phyloP scores from a whole-genome alignment of 2,888 invertebrate species.

The Phaonia tiefii region DNA sequence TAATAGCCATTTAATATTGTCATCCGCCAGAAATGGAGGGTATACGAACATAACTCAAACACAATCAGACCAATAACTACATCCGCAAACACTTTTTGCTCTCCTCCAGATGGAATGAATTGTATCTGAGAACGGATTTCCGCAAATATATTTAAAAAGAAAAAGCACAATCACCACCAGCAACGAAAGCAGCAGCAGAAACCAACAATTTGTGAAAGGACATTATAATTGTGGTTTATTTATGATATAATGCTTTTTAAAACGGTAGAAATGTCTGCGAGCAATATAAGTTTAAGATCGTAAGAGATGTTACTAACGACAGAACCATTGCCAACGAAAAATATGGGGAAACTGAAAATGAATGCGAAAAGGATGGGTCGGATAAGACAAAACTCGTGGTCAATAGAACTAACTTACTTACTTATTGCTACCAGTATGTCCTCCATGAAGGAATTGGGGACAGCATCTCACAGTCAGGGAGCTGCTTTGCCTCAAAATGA shows the following conservation, averaged over 20 bases:
- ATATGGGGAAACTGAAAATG: too few relatives aligned
- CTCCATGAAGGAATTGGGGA: too few relatives aligned
- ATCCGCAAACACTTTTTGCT: slow-evolving; percentile 20
- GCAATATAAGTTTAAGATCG: too few relatives aligned
- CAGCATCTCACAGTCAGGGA: too few relatives aligned
- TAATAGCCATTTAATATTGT: slow-evolving; percentile 68
- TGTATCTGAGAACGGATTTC: slow-evolving; percentile 24
- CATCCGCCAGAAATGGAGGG: slow-evolving; percentile 58
- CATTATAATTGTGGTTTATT: slow-evolving; percentile 53
- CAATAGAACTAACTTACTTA: too few relatives aligned
- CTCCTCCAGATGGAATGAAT: background rate
- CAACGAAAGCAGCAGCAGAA: background rate
- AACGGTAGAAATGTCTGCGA: slow-evolving; percentile 31
- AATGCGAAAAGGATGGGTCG: too few relatives aligned
- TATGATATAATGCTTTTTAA: slow-evolving; percentile 40
- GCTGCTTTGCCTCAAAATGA: too few relatives aligned
- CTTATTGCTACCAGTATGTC: too few relatives aligned
- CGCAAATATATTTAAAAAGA: slow-evolving; percentile 30
- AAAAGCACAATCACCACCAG: slow-evolving; percentile 1
- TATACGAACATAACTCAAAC: slow-evolving; percentile 49
- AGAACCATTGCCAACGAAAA: too few relatives aligned
- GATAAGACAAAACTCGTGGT: too few relatives aligned
- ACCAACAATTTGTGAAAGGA: slow-evolving; percentile 46
- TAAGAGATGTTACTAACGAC: too few relatives aligned
- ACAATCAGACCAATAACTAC: slow-evolving; percentile 13